Conservation (phyloP, 2,113 vertebrate species). For the Myocastor coypus region DNA sequence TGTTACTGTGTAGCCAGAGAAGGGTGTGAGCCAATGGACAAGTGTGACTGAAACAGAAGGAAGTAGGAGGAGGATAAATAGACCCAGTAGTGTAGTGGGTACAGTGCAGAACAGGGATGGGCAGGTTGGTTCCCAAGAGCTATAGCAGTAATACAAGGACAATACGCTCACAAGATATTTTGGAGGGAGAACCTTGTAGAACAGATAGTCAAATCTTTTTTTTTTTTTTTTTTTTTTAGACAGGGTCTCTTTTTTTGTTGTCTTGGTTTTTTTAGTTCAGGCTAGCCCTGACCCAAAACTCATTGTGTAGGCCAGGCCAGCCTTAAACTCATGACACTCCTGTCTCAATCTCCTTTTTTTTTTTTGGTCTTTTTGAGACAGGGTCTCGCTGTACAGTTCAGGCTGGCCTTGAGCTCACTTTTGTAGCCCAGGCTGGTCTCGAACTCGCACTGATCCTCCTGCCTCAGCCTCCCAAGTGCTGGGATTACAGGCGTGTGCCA, state of each 20-base stretch:
- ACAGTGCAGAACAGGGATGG: neutral
- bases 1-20: neutral
- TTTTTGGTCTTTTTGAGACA: too few relatives aligned
- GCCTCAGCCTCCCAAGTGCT: too few relatives aligned
- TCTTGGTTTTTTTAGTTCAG: neutral
- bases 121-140: neutral
- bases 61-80: neutral
- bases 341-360: neutral
- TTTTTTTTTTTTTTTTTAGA: neutral
- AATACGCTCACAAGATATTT: neutral
- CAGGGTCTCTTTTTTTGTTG: neutral
- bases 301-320: neutral
- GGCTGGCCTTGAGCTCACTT: too few relatives aligned
- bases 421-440: too few relatives aligned
- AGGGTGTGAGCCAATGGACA: neutral
- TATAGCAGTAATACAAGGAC: too few relatives aligned
- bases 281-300: neutral
- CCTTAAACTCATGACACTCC: neutral
- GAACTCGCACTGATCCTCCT: too few relatives aligned
- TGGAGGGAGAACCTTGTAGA: neutral
- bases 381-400: too few relatives aligned
- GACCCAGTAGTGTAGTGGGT: neutral
- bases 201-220: neutral
- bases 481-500: too few relatives aligned
- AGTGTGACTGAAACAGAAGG: neutral